A percentile compares a stretch with the other conserved stretches of the same genome.
These are phyloP conservation scores for Archegozetes longisetosus DNA, from an alignment of 1,140 invertebrate genomes.

Conservation along the genomic window DNA sequence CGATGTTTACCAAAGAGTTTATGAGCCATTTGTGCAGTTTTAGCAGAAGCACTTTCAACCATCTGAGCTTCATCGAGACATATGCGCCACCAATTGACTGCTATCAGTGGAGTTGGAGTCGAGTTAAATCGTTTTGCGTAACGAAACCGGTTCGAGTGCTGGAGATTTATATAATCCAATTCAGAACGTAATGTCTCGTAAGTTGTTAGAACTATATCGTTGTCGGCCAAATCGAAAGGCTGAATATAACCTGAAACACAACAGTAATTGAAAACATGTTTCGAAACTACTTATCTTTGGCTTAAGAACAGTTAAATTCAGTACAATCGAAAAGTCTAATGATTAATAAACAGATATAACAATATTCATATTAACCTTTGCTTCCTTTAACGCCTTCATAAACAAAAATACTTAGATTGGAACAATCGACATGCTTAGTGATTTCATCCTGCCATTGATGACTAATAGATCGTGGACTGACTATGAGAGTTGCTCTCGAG, in stretches of 20 bases:
- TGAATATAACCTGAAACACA: constrained; percentile 43
- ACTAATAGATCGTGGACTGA: constrained; percentile 48
- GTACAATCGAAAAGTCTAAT: neutral
- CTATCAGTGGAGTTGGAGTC: constrained; percentile 41
- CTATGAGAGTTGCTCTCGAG: constrained; percentile 49
- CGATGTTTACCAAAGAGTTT: constrained; percentile 35
- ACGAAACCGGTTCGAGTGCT: constrained; percentile 37
- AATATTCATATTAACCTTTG: neutral
- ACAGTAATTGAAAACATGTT: too few species aligned
- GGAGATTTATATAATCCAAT: constrained; percentile 40
- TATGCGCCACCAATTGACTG: constrained; percentile 56
- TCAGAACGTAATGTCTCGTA: constrained; percentile 46
- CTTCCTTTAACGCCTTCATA: constrained; percentile 30
- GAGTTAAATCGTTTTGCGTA: constrained; percentile 42
- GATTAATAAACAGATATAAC: neutral
- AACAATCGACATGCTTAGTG: constrained; percentile 37
- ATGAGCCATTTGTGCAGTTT: constrained; percentile 44
- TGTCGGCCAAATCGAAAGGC: constrained; percentile 42
- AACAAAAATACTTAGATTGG: constrained; percentile 38
- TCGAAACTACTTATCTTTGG: too few species aligned
- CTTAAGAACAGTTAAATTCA: too few species aligned
- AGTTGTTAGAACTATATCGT: constrained; percentile 57
- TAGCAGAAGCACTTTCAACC: constrained; percentile 45
- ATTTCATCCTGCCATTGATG: constrained; percentile 54
- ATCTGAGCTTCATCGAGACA: constrained; percentile 70